Evolutionary conservation across 1,140 invertebrate species (phyloP).

Genomic region (Drosophila ficusphila): DNA sequence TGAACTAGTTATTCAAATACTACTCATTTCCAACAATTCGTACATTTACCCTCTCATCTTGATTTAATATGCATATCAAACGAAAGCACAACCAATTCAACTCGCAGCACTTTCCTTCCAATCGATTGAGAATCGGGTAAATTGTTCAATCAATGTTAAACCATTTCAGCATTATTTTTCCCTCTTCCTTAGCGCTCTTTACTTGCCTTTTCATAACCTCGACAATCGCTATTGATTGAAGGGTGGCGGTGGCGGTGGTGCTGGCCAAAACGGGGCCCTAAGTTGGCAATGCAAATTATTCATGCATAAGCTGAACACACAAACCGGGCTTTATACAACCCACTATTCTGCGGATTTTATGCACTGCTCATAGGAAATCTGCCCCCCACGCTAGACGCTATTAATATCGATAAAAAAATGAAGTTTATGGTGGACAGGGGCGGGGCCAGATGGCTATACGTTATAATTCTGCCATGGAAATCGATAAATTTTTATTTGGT

Average conservation of each 20-base stretch:
- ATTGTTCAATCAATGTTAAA: constrained; percentile 48
- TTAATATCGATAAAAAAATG: constrained; percentile 54
- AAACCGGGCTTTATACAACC: constrained; percentile 12
- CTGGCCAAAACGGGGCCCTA: constrained; percentile 1
- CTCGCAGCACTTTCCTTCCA: constrained; percentile 1
- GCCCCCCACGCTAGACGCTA: constrained; percentile 42
- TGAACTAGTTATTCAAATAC: too few species aligned
- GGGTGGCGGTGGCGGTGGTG: neutral
- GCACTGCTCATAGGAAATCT: constrained; percentile 43
- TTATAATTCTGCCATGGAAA: constrained; percentile 45
- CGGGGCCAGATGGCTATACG: constrained; percentile 14
- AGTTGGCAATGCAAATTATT: constrained; percentile 54
- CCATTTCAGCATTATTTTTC: constrained; percentile 38
- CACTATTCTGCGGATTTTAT: constrained; percentile 53
- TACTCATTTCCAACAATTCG: neutral
- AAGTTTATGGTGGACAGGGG: constrained; percentile 17
- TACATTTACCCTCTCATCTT: neutral
- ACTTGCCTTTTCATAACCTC: constrained; percentile 52
- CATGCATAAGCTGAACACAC: constrained; percentile 50
- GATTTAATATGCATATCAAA: constrained; percentile 44
- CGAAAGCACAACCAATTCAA: constrained; percentile 17
- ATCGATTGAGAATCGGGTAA: constrained; percentile 15
- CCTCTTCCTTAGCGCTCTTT: constrained; percentile 7
- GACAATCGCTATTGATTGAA: constrained; percentile 64
- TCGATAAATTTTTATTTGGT: constrained; percentile 79